Base-by-base conservation (phyloP, 2,113 vertebrate genomes). In the Dryoscopus gambensis region DNA sequence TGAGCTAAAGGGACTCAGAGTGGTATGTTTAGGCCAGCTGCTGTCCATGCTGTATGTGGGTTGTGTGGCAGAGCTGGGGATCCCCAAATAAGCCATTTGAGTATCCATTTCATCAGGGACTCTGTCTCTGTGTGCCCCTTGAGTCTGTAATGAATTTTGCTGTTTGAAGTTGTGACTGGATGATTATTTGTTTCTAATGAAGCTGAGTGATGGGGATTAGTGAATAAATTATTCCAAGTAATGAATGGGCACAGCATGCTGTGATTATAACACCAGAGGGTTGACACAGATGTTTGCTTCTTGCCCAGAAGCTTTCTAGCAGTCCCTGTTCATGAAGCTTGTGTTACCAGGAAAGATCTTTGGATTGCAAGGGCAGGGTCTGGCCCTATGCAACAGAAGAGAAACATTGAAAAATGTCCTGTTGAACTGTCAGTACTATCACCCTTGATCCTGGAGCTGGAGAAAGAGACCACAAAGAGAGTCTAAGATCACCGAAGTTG, bases 21-120 rank as follows among this genome's bases (percentile, higher is more conserved):
- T 80, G 47, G 35, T 88, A 39, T 42, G 50, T 74, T 91, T 42
- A 83, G 71, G 33, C 95, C 82, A 90, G 95, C 94, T 95, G 83
- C 79, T 93, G 35, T 28, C 69, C 24, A 2, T 68, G n/a, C 71
- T 53, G 15, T 88, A 74, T 84, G 23, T 81, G 82, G 74, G 15
- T 33, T 77, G 44, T 86, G 71, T 90, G 53, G 15, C 78, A 91
- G 70, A 90, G 62, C 40, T 65, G 59, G 25, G 35, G 13, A 86
- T 86, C 39, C 27, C 75, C 9, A 2, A 63, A 47, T 42, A 84
- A 83, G 28, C 70, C 35, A 37, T 62, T 6, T n/a, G 21, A 90
- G n/a, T 68, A 62, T 76, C 44, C 35, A 17, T 90, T 94, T 94
- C 33, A 27, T 84, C 56, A 28, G 44, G 37, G 28, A 25, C 57